phyloP scores from a whole-genome alignment of 1,140 invertebrate genomes.

The Halotydeus destructor region DNA sequence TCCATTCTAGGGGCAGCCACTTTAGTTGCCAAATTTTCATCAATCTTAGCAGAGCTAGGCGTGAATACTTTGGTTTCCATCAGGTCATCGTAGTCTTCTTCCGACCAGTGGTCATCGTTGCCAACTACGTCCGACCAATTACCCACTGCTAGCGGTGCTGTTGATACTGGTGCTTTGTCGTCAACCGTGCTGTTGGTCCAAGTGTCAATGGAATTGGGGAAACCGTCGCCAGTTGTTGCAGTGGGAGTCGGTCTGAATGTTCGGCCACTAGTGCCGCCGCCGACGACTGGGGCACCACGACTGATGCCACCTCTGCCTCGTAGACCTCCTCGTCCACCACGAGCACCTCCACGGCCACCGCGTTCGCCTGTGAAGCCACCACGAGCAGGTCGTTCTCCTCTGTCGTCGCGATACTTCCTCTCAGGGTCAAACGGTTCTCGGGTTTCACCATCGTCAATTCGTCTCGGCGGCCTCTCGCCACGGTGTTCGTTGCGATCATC shows the following conservation, averaged over 20 bases:
- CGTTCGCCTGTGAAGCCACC: constrained; percentile 24
- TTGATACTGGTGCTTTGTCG: constrained; percentile 19
- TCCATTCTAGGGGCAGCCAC: background rate
- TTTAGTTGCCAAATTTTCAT: background rate
- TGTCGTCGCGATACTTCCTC: constrained; percentile 13
- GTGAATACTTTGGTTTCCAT: constrained; percentile 87
- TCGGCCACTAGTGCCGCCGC: constrained; percentile 12
- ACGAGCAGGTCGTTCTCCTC: constrained; percentile 31
- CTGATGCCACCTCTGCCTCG: constrained; percentile 18
- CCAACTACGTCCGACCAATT: constrained; percentile 30
- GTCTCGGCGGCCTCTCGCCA: too few relatives aligned
- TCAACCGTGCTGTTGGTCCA: constrained; percentile 36
- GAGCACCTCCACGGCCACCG: constrained; percentile 19
- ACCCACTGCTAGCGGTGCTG: constrained; percentile 20
- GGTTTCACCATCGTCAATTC: too few relatives aligned
- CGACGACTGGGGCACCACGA: constrained; percentile 8
- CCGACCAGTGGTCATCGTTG: constrained; percentile 72
- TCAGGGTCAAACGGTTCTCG: too few relatives aligned
- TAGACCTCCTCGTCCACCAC: constrained; percentile 34
- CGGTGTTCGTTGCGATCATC: too few relatives aligned
- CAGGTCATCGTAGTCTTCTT: constrained; percentile 69
- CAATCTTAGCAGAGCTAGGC: constrained; percentile 32
- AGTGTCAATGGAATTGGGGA: constrained; percentile 30
- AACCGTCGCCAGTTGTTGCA: constrained; percentile 15
- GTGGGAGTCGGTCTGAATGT: constrained; percentile 15